These are phyloP conservation scores for Isaurus tuberculatus DNA, from an alignment of 92 coral and sea anemone genomes.

Conservation along the genomic window DNA sequence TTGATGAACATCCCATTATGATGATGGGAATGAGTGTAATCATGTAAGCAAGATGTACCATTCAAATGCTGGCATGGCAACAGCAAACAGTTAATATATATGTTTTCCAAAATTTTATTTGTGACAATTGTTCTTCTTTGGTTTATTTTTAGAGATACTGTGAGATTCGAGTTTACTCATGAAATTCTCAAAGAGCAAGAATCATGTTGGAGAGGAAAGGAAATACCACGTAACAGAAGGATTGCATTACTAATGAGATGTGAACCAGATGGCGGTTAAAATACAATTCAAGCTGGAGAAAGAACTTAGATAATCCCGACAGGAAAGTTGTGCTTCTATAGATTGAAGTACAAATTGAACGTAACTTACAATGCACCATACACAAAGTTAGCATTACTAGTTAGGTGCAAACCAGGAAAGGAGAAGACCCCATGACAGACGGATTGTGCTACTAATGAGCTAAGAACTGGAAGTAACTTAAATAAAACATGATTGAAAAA, in stretches of 20 bases:
- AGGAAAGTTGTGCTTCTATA: not conserved
- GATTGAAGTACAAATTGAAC: not conserved
- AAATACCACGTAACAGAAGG: constrained; percentile 79
- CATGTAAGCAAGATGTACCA: too few relatives aligned
- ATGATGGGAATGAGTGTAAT: too few relatives aligned
- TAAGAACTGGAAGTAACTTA: constrained; percentile 73
- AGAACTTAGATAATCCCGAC: not conserved
- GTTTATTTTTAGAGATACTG: constrained; percentile 64
- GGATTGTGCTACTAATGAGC: constrained; percentile 82
- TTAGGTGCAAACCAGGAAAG: too few relatives aligned
- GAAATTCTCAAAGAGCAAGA: constrained; percentile 77
- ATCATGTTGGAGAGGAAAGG: constrained; percentile 84
- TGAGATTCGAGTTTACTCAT: constrained; percentile 85
- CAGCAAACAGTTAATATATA: too few relatives aligned
- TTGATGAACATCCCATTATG: too few relatives aligned
- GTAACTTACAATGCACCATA: too few relatives aligned
- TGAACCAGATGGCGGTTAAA: constrained; percentile 56
- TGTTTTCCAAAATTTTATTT: not conserved
- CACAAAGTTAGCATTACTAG: too few relatives aligned
- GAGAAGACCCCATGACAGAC: constrained; percentile 60
- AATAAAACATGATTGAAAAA: constrained; percentile 71
- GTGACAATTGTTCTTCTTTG: not conserved
- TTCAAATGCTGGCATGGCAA: too few relatives aligned
- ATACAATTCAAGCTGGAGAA: not conserved
- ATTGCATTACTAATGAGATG: constrained; percentile 86